These are phyloP conservation scores for Callimorpha dominula DNA, from an alignment of 2,888 invertebrate species.

Conservation along the genomic window DNA sequence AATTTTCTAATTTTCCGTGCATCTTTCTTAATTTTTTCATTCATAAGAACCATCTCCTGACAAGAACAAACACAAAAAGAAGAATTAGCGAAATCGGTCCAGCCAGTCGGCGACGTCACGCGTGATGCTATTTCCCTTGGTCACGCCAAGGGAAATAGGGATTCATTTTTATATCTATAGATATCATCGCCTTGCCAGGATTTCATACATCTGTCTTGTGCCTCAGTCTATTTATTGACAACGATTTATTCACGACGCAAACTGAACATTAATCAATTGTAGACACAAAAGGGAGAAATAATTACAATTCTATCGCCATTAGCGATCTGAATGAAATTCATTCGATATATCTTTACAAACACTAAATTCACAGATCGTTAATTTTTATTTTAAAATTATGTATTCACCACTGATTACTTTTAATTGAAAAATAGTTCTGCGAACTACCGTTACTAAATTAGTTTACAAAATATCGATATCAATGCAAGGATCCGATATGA, in stretches of 20 bases:
- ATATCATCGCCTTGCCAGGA: too few relatives aligned
- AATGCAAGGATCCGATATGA: constrained; percentile 46
- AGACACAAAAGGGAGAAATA: neutral
- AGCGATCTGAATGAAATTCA: neutral
- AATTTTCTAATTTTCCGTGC: too few relatives aligned
- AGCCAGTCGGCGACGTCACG: too few relatives aligned
- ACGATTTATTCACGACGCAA: neutral
- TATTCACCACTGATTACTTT: constrained; percentile 26
- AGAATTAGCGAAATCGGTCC: too few relatives aligned
- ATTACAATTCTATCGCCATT: neutral
- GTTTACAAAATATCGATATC: constrained; percentile 48
- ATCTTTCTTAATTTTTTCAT: too few relatives aligned
- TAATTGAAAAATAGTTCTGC: constrained; percentile 39
- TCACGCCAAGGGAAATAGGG: too few relatives aligned
- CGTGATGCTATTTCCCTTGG: too few relatives aligned
- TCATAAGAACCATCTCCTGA: too few relatives aligned
- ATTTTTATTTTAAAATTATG: constrained; percentile 17
- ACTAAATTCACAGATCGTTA: constrained; percentile 13
- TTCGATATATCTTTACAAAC: neutral
- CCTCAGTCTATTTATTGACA: neutral
- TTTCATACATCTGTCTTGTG: too few relatives aligned
- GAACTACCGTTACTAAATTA: constrained; percentile 48
- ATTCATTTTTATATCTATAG: too few relatives aligned
- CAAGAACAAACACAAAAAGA: too few relatives aligned
- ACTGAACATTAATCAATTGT: neutral